Evolutionary conservation across 2,888 invertebrate genomes (phyloP), one percentile per base, ranked within the genome.

Genomic region (Fragum sueziense): DNA sequence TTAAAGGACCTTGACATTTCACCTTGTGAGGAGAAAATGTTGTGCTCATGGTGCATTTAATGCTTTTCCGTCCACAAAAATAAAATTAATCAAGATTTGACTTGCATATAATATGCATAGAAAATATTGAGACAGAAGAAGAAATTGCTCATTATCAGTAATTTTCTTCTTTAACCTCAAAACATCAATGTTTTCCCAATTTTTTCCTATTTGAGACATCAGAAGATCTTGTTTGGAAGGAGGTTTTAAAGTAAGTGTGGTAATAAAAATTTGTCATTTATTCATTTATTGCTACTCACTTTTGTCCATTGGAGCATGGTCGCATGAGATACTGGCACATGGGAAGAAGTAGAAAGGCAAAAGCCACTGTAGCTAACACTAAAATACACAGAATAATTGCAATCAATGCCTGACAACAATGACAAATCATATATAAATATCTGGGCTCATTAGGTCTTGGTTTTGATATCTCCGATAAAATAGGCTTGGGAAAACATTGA

Each of bases 251-350:
- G 7, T 37, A 37, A n/a, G n/a, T n/a, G n/a, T n/a, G n/a, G n/a
- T n/a, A n/a, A n/a, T n/a, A n/a, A n/a, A n/a, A n/a, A n/a, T n/a
- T 37, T 37, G 6, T 37, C 37, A 37, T 14, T 47, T 20, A 47
- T 47, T 14, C 3, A n/a, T 9, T 47, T 20, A 47, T 20, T 14
- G 14, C 9, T 14, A 89, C 90, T 87, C 87, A 91, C 91, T 91
- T 91, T 80, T 91, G 91, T 33, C 88, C 89, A 67, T 96, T 96
- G 54, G 96, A 96, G 93, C 97, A 97, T 70, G 96, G 97, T 89
- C 96, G 95, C 91, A 96, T 96, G 85, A 98, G 95, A 94, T 98
- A 98, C 95, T 98, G 98, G 95, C 98, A 98, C 97, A 99, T 97
- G 84, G 99, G 98, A 92, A 99, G 95, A 90, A 99, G 95, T 74